phyloP scores from a whole-genome alignment of 1,140 invertebrate genomes.

The Eriosoma lanigerum region DNA sequence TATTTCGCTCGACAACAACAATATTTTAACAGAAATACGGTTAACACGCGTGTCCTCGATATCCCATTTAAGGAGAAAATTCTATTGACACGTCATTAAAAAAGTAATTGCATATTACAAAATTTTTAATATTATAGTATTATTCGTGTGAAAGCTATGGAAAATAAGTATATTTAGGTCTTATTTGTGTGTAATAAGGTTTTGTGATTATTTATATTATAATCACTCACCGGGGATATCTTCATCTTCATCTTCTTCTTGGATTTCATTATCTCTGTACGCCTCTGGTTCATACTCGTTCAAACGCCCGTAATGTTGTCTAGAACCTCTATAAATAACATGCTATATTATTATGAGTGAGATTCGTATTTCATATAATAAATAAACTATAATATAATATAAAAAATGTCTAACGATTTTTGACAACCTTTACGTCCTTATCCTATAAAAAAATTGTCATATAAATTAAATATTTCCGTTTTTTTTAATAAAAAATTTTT shows the following conservation, averaged over 20 bases:
- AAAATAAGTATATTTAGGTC: no score
- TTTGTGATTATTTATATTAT: no score
- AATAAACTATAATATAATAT: no score
- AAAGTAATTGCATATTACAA: conserved; percentile 1
- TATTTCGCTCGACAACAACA: background rate
- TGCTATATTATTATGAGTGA: no score
- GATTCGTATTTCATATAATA: no score
- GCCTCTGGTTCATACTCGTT: conserved; percentile 17
- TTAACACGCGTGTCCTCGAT: background rate
- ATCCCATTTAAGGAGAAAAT: conserved; percentile 19
- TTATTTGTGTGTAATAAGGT: background rate
- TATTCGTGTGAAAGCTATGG: background rate
- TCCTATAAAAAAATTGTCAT: no score
- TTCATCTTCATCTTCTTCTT: conserved; percentile 35
- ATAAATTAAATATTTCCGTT: no score
- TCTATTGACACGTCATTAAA: background rate
- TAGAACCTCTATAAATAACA: conserved; percentile 18
- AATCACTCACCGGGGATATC: conserved; percentile 18
- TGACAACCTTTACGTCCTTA: no score
- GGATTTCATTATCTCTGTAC: conserved; percentile 24
- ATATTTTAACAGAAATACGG: background rate
- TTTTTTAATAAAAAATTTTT: no score
- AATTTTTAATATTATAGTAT: background rate
- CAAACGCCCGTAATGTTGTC: conserved; percentile 27
- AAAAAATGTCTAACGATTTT: no score